These are phyloP conservation scores for Typhlichthys subterraneus DNA, from an alignment of 2,797 vertebrate genomes.

Conservation along the genomic window DNA sequence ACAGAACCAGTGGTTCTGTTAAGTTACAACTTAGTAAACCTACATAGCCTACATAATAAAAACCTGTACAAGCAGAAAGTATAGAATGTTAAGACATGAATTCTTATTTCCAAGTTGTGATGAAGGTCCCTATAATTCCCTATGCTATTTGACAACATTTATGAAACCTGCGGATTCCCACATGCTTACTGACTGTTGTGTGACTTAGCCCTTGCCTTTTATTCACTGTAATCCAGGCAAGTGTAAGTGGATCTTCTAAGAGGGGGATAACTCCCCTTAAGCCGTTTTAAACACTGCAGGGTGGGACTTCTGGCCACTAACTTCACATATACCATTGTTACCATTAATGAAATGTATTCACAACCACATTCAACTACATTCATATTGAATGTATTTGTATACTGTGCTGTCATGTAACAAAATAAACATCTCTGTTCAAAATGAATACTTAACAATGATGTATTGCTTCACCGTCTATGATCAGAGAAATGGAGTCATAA, in stretches of 20 bases:
- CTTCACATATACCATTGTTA: constrained; percentile 57
- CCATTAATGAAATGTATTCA: constrained; percentile 34
- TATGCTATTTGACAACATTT: constrained; percentile 37
- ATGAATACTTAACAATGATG: no score
- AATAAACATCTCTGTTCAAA: no score
- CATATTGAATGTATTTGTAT: no score
- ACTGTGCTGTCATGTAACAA: no score
- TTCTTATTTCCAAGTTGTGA: constrained; percentile 25
- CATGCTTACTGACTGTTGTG: constrained; percentile 47
- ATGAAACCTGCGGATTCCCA: constrained; percentile 51
- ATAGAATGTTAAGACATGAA: constrained; percentile 16
- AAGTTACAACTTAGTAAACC: not conserved
- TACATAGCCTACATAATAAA: not conserved
- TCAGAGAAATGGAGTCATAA: no score
- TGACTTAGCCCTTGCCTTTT: constrained; percentile 67
- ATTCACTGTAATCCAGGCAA: constrained; percentile 68
- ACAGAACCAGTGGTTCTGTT: not conserved
- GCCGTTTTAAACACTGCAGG: constrained; percentile 64
- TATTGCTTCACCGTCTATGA: no score
- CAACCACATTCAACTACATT: constrained; percentile 5
- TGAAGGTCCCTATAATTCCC: constrained; percentile 42
- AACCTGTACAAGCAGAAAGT: constrained; percentile 6
- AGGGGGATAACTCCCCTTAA: constrained; percentile 70
- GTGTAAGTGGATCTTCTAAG: constrained; percentile 73
- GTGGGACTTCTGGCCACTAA: constrained; percentile 62